Evolutionary conservation across 2,113 vertebrate species (phyloP).

Genomic region (Tupaia tana): DNA sequence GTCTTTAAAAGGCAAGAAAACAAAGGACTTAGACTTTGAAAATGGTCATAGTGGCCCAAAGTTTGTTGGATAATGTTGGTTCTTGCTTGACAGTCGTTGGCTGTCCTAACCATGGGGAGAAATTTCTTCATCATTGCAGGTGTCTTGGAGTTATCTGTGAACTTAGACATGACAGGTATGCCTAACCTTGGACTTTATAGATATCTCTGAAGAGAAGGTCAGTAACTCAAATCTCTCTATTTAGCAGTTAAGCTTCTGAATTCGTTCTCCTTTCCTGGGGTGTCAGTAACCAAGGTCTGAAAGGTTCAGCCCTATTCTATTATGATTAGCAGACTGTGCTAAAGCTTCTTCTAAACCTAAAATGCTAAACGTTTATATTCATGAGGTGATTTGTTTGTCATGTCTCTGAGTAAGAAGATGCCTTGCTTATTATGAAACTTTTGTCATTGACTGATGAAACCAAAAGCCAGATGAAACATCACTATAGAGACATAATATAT

Average conservation of each 20-base stretch:
- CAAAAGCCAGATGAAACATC: not conserved
- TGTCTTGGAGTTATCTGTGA: not conserved
- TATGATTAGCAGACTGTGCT: not conserved
- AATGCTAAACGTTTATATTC: not conserved
- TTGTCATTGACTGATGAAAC: not conserved
- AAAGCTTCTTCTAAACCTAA: not conserved
- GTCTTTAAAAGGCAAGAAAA: not conserved
- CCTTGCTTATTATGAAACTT: not conserved
- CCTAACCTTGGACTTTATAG: not conserved
- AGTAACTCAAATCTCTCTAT: not conserved
- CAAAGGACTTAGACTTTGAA: not conserved
- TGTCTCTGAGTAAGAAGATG: not conserved
- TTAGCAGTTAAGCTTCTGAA: not conserved
- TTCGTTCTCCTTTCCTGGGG: not conserved
- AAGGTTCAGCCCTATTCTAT: not conserved
- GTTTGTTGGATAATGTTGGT: not conserved
- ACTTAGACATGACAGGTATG: not conserved
- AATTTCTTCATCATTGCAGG: not conserved
- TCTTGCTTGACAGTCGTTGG: not conserved
- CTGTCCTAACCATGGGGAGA: not conserved
- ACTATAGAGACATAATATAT: not conserved
- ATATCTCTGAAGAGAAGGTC: not conserved
- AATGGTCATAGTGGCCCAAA: not conserved
- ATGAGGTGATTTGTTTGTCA: not conserved
- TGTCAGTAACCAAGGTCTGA: not conserved